These are phyloP conservation scores for Apamea sordens DNA, from an alignment of 2,888 invertebrate species.

Conservation along the genomic window DNA sequence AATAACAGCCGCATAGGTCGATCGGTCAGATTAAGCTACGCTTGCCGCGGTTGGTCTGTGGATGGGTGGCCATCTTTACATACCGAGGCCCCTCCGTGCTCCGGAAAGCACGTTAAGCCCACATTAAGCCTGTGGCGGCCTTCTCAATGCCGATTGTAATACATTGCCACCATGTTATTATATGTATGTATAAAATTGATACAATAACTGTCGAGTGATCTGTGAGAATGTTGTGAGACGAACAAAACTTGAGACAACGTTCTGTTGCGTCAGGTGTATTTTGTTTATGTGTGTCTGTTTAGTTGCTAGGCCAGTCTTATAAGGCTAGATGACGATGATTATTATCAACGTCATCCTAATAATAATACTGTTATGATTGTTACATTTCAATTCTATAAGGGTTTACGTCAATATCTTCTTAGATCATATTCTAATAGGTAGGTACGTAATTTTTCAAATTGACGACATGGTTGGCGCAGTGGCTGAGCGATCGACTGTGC, in stretches of 20 bases:
- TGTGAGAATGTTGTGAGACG: slow-evolving; percentile 18
- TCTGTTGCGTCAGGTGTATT: neutral
- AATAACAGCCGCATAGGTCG: too few relatives aligned
- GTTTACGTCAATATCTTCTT: neutral
- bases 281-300: neutral
- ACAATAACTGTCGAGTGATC: slow-evolving; percentile 18
- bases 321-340: neutral
- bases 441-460: neutral
- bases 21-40: too few relatives aligned
- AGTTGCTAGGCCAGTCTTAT: neutral
- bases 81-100: too few relatives aligned
- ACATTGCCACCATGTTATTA: slow-evolving; percentile 27
- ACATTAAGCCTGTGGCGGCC: slow-evolving; percentile 18
- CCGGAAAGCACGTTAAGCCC: too few relatives aligned
- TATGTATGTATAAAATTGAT: slow-evolving; percentile 21
- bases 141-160: slow-evolving; percentile 46
- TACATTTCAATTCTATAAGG: neutral
- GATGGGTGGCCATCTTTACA: too few relatives aligned
- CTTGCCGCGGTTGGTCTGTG: too few relatives aligned
- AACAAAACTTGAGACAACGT: neutral
- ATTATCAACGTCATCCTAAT: neutral
- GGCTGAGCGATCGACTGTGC: too few relatives aligned
- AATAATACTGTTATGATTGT: neutral
- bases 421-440: neutral
- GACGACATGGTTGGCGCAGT: too few relatives aligned